Percentiles rank a stretch among this genome's conserved stretches.
Conservation (phyloP, 1,140 invertebrate species). For the Ruditapes philippinarum region DNA sequence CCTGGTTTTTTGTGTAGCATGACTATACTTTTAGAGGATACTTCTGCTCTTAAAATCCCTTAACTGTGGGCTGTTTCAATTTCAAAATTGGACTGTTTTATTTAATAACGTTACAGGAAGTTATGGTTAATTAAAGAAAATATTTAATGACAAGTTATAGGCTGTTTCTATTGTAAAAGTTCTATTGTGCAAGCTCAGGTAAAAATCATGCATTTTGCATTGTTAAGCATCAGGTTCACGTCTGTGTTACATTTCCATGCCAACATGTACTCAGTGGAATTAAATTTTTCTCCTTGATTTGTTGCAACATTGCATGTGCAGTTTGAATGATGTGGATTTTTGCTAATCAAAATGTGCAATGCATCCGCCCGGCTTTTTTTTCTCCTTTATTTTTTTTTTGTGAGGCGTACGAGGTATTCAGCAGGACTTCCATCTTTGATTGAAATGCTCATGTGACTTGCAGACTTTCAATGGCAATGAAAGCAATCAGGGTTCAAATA, state of each 20-base stretch:
- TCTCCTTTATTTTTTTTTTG: too few relatives aligned
- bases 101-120: too few relatives aligned
- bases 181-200: neutral
- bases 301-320: neutral
- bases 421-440: neutral
- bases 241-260: too few relatives aligned
- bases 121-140: too few relatives aligned
- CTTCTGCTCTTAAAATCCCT: too few relatives aligned
- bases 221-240: too few relatives aligned
- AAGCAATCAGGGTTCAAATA: neutral
- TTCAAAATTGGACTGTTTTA: too few relatives aligned
- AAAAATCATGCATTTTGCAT: too few relatives aligned
- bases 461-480: constrained; percentile 13
- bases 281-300: neutral
- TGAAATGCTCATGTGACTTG: neutral
- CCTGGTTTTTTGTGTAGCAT: too few relatives aligned
- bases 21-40: too few relatives aligned
- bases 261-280: neutral
- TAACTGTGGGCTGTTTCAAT: too few relatives aligned
- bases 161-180: neutral
- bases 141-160: too few relatives aligned
- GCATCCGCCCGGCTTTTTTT: neutral
- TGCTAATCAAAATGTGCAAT: neutral
- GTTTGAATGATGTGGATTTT: neutral
- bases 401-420: neutral